Percentiles rank a stretch among this genome's conserved stretches.
Evolutionary conservation across 1,140 invertebrate genomes (phyloP).

Genomic region (Dinoponera quadriceps): DNA sequence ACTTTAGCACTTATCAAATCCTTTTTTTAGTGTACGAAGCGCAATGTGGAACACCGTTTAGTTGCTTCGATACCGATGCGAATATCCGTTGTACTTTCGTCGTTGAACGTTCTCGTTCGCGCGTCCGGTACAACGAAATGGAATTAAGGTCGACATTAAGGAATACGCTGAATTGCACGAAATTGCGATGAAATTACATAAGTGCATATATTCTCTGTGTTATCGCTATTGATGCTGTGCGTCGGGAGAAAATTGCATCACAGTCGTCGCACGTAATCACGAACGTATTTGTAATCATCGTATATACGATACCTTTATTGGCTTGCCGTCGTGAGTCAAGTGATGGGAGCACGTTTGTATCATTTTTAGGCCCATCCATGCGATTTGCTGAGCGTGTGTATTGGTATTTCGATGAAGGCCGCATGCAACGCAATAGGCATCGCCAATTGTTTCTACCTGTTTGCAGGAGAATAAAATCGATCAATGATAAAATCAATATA

Average conservation of each 20-base stretch:
- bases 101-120: background rate
- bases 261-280: background rate
- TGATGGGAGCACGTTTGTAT: conserved; percentile 94
- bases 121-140: background rate
- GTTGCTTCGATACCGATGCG: background rate
- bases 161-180: conserved; percentile 12
- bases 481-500: conserved; percentile 37
- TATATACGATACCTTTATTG: conserved; percentile 92
- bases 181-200: conserved; percentile 18
- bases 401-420: conserved; percentile 93
- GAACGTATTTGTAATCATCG: conserved; percentile 41
- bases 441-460: conserved; percentile 97
- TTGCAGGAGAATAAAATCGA: conserved; percentile 12
- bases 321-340: conserved; percentile 95
- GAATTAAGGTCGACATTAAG: background rate
- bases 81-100: background rate
- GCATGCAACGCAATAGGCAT: conserved; percentile 97
- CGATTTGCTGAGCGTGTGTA: conserved; percentile 96
- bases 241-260: conserved; percentile 29
- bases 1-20: background rate
- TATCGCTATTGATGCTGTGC: background rate
- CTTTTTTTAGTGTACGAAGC: background rate
- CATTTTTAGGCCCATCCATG: conserved; percentile 98
- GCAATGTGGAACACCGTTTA: background rate
- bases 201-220: background rate